These are phyloP conservation scores for Omphaloscelis lunosa DNA, from an alignment of 2,888 invertebrate genomes.

Conservation along the genomic window DNA sequence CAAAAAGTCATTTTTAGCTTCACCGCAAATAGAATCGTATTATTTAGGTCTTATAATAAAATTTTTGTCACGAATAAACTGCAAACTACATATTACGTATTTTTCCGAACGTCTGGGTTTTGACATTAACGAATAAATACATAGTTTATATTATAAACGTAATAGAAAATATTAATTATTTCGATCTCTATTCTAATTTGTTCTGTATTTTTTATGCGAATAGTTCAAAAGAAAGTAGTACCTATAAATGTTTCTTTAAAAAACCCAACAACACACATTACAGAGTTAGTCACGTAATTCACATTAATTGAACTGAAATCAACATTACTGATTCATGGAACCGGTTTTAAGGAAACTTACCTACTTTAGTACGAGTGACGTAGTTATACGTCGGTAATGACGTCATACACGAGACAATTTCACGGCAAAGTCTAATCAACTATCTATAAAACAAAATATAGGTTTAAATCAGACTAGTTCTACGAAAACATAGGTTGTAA, in stretches of 20 bases:
- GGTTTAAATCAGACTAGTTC: constrained; percentile 37
- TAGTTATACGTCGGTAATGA: constrained; percentile 22
- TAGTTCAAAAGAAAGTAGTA: not conserved
- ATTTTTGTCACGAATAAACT: not conserved
- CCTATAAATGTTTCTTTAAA: not conserved
- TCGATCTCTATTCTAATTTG: rapidly evolving
- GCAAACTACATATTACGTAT: not conserved
- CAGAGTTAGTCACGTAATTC: not conserved
- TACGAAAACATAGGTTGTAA: constrained; percentile 35
- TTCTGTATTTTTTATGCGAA: no score
- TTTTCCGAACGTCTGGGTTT: not conserved
- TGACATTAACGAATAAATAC: not conserved
- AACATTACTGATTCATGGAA: constrained; percentile 28
- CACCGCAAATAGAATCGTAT: no score
- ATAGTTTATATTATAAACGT: not conserved
- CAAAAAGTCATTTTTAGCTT: not conserved
- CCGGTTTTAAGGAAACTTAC: constrained; percentile 47
- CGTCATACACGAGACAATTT: constrained; percentile 29
- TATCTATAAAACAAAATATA: constrained; percentile 53
- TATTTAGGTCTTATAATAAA: not conserved
- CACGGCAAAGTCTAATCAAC: constrained; percentile 56
- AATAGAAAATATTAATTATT: not conserved
- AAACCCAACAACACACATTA: not conserved
- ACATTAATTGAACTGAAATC: constrained; percentile 13
- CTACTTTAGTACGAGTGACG: constrained; percentile 23